Evolutionary conservation across 92 coral and sea anemone genomes (phyloP), one percentile per base, ranked within the genome.

Genomic region (Heteractis magnifica): DNA sequence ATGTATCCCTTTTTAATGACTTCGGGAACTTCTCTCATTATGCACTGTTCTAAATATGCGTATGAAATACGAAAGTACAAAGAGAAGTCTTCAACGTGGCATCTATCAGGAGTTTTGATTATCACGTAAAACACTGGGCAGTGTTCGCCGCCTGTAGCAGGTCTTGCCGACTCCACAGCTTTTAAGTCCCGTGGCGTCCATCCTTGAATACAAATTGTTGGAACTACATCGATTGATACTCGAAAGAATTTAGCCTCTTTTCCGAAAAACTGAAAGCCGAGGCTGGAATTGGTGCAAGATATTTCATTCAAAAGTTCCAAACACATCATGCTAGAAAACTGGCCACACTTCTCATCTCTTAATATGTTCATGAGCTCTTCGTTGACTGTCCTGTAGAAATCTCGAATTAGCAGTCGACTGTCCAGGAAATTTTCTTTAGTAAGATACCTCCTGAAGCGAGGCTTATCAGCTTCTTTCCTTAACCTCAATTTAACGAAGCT

Each of bases 391-490:
- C 71, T 75, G 48, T 74, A 18, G 86, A 83, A 83, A 50, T 83
- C 86, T 7, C 86, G 86, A 52, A 83, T 52, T 49, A 83, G 51
- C 72, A 83, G 20, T 12, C 80, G 80, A 56, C 86, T 83, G 73
- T 83, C 80, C 10, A 83, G 86, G 73, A 83, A 83, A 55, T 15
- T 83, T 26, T 58, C 72, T 49, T 74, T 73, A 53, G 86, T 83
- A 14, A 83, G 86, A 53, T 83, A 83, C 10, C 86, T 83, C 60
- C 80, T 83, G 80, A 83, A 83, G 26, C 86, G 86, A 73, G 80
- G 86, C 23, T 60, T 81, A 51, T 83, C 86, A 53, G 65, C 72
- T 52, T 26, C 80, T 23, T 19, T 73, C 55, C 50, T 83, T 56
- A 83, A 11, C 51, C 23, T 74, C 72, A 83, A 55, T 53, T 83